Conservation (phyloP, 2,797 vertebrate species). For the Semotilus atromaculatus region DNA sequence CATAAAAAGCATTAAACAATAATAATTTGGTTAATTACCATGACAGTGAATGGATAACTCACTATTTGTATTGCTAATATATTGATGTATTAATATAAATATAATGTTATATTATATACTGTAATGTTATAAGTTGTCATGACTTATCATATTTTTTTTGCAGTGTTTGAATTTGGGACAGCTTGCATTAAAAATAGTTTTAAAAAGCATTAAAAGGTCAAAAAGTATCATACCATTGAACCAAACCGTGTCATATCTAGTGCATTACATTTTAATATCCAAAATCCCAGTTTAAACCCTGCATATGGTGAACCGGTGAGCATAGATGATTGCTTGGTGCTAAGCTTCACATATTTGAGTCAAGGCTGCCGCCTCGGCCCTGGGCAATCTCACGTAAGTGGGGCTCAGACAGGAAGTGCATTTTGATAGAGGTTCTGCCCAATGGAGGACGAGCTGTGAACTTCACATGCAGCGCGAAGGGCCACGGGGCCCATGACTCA, state of each 20-base stretch:
- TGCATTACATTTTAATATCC: background rate
- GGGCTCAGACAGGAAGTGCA: constrained; percentile 81
- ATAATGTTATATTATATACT: too few species aligned
- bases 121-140: background rate
- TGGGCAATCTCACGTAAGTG: constrained; percentile 77
- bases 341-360: constrained; percentile 68
- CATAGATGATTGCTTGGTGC: constrained; percentile 56
- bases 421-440: constrained; percentile 81
- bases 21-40: too few species aligned
- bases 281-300: constrained; percentile 5
- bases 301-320: background rate
- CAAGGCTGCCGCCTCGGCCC: constrained; percentile 74
- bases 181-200: background rate
- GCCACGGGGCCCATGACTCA: constrained; percentile 61
- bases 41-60: too few species aligned
- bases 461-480: constrained; percentile 69
- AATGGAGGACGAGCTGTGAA: constrained; percentile 81
- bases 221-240: background rate
- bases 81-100: too few species aligned
- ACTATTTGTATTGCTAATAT: too few species aligned
- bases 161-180: background rate
- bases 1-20: too few species aligned
- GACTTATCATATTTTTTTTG: background rate
- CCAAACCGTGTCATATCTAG: background rate
- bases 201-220: background rate